Evolutionary conservation across 1,140 invertebrate species (phyloP).

Genomic region (Pseudomyrmex pallidus): DNA sequence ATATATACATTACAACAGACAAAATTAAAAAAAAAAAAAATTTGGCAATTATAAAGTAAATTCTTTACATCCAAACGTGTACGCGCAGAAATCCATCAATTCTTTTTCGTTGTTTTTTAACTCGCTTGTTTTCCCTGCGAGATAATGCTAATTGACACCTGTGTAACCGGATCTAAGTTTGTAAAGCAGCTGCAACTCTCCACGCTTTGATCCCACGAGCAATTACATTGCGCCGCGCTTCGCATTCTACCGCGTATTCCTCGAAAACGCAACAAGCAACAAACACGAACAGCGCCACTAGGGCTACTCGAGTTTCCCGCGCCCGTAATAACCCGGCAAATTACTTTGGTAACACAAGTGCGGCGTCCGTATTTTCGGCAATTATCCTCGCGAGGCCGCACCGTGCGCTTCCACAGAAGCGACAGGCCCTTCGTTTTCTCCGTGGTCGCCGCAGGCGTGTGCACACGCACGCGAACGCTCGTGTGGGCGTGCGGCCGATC

Average conservation of each 20-base stretch:
- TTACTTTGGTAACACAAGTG: slow-evolving; percentile 42
- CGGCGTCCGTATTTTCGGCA: slow-evolving; percentile 48
- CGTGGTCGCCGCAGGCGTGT: slow-evolving; percentile 16
- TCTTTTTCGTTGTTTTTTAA: too few relatives aligned
- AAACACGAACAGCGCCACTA: slow-evolving; percentile 6
- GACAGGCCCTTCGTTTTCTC: slow-evolving; percentile 63
- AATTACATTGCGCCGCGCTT: slow-evolving; percentile 6
- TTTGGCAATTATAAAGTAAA: too few relatives aligned
- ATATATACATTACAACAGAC: too few relatives aligned
- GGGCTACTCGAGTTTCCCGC: slow-evolving; percentile 38
- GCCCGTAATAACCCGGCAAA: slow-evolving; percentile 52
- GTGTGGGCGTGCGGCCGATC: slow-evolving; percentile 2
- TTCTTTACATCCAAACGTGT: too few relatives aligned
- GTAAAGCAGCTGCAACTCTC: slow-evolving; percentile 18
- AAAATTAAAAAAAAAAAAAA: too few relatives aligned
- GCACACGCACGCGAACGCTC: neutral
- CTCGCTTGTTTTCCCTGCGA: neutral
- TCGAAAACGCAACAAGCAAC: slow-evolving; percentile 24
- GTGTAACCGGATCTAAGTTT: slow-evolving; percentile 33
- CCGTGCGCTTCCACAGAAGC: slow-evolving; percentile 43
- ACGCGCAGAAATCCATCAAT: too few relatives aligned
- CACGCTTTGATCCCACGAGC: neutral
- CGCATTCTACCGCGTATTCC: slow-evolving; percentile 28
- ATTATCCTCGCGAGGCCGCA: slow-evolving; percentile 48
- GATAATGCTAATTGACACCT: slow-evolving; percentile 17